Conservation (phyloP, 2,113 vertebrate species). For the Rhinoptilus africanus region DNA sequence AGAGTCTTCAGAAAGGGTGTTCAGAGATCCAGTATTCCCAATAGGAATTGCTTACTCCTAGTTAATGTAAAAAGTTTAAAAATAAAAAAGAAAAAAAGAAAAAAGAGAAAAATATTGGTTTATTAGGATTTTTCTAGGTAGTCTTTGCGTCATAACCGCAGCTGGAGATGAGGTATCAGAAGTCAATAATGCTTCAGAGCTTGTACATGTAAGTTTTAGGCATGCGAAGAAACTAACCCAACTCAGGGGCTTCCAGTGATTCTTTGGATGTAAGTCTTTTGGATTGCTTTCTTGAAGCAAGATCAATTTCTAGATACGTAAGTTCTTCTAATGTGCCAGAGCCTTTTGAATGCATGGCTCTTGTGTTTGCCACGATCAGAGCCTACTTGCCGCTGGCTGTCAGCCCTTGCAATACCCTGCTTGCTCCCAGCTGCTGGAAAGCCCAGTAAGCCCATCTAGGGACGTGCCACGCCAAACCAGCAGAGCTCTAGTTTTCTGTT, state of each 20-base stretch:
- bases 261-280: neutral
- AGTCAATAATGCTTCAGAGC: neutral
- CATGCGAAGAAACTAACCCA: neutral
- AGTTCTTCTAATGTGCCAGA: neutral
- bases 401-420: neutral
- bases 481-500: neutral
- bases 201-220: neutral
- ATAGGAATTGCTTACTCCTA: neutral
- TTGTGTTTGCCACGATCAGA: neutral
- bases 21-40: neutral
- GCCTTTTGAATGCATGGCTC: neutral
- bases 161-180: neutral
- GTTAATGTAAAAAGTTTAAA: neutral
- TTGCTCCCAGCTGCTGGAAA: neutral
- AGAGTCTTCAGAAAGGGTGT: neutral
- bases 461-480: accelerated
- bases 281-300: neutral
- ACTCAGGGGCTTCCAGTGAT: neutral
- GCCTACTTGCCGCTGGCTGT: neutral
- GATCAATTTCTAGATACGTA: neutral
- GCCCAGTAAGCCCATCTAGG: neutral
- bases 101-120: neutral
- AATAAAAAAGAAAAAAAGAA: neutral
- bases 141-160: neutral
- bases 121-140: neutral